Conservation (phyloP, 1,140 invertebrate species). For the Antheraea mylitta region DNA sequence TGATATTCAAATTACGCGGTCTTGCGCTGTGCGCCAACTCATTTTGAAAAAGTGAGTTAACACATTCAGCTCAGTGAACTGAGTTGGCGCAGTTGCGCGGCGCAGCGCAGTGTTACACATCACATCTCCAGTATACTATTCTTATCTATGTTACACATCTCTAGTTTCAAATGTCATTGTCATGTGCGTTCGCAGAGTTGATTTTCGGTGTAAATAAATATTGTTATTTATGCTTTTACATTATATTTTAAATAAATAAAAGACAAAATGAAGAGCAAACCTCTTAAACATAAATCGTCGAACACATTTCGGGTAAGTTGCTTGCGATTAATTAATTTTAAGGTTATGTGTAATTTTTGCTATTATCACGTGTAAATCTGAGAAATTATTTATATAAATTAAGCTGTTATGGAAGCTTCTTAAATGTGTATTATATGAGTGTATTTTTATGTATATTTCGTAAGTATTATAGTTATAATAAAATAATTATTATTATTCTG, state of each 20-base stretch:
- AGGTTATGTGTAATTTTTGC: neutral
- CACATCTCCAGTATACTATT: too few relatives aligned
- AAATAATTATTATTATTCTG: too few relatives aligned
- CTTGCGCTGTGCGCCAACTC: too few relatives aligned
- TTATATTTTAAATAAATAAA: conserved; percentile 6
- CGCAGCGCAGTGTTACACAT: too few relatives aligned
- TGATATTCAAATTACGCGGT: too few relatives aligned
- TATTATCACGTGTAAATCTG: neutral
- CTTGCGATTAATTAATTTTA: neutral
- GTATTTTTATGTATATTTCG: neutral
- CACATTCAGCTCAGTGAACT: too few relatives aligned
- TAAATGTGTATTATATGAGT: too few relatives aligned
- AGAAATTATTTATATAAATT: neutral
- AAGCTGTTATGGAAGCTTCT: too few relatives aligned
- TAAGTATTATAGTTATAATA: too few relatives aligned
- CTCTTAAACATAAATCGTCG: conserved; percentile 86
- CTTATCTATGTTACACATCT: too few relatives aligned
- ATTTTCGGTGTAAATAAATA: neutral
- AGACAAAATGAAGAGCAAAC: conserved; percentile 86
- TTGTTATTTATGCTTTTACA: neutral
- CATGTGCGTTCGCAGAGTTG: neutral
- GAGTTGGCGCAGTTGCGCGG: too few relatives aligned
- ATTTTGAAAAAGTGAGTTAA: too few relatives aligned
- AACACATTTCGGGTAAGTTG: conserved; percentile 89
- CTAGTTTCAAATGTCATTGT: neutral